Evolutionary conservation across 2,888 invertebrate genomes (phyloP).

Genomic region (Megalurothrips usitatus): DNA sequence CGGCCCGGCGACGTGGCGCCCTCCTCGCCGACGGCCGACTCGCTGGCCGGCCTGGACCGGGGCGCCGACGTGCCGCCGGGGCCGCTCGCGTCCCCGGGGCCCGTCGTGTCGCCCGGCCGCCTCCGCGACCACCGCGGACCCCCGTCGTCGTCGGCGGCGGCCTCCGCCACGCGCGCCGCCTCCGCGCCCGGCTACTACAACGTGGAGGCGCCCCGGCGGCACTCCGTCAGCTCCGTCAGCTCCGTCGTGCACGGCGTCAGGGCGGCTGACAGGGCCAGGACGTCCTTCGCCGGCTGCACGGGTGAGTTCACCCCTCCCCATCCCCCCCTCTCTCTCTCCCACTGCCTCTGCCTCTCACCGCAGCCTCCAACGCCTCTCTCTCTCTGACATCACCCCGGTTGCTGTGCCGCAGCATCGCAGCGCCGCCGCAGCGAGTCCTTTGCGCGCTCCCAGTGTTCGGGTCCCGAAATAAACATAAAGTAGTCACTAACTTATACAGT

Average conservation of each 20-base stretch:
- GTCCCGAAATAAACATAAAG: no score
- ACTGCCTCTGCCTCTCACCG: slow-evolving; percentile 26
- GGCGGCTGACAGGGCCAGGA: slow-evolving; percentile 35
- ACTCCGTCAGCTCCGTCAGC: slow-evolving; percentile 67
- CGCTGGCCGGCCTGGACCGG: slow-evolving; percentile 29
- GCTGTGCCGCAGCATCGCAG: neutral
- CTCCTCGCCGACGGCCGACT: slow-evolving; percentile 43
- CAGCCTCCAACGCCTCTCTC: neutral
- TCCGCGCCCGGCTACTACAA: slow-evolving; percentile 54
- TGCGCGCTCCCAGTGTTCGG: no score
- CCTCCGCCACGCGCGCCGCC: slow-evolving; percentile 45
- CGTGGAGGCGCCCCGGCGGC: slow-evolving; percentile 52
- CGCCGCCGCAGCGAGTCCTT: no score
- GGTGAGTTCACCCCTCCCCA: slow-evolving; percentile 33
- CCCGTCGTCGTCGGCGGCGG: slow-evolving; percentile 36
- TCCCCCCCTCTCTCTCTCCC: neutral
- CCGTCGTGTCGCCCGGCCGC: slow-evolving; percentile 37
- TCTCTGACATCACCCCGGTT: no score
- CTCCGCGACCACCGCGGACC: slow-evolving; percentile 41
- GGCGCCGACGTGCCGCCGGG: slow-evolving; percentile 31
- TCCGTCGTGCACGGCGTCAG: slow-evolving; percentile 55
- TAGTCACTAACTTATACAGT: no score
- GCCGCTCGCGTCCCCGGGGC: slow-evolving; percentile 45
- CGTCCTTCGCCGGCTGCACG: neutral
- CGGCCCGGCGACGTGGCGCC: slow-evolving; percentile 66